phyloP scores from a whole-genome alignment of 2,113 vertebrate species.

The Thomomys bottae region DNA sequence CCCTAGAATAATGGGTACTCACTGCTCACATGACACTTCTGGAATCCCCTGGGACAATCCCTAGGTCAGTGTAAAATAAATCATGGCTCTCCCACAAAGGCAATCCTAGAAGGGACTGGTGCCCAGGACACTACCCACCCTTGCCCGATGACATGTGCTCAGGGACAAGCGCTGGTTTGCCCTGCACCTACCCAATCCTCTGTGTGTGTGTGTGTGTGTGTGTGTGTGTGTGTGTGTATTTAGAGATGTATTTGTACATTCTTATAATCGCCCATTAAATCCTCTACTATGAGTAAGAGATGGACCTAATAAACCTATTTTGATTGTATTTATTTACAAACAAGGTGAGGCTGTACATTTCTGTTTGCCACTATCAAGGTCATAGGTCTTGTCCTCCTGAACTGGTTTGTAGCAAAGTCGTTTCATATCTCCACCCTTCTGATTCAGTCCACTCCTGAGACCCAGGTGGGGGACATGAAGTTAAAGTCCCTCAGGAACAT shows the following conservation, averaged over 20 bases:
- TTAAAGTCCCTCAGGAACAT: background rate
- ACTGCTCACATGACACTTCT: conserved; percentile 83
- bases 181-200: conserved; percentile 67
- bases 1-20: conserved; percentile 82
- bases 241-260: background rate
- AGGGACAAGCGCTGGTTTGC: conserved; percentile 51
- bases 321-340: background rate
- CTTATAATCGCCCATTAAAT: background rate
- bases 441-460: background rate
- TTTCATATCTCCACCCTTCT: background rate
- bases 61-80: conserved; percentile 84
- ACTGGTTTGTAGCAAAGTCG: background rate
- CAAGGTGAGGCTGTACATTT: background rate
- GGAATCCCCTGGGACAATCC: conserved; percentile 85
- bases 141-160: conserved; percentile 46
- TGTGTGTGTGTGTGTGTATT: too few relatives aligned
- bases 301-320: background rate
- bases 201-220: too few relatives aligned
- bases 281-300: background rate
- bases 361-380: background rate
- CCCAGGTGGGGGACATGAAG: rapidly evolving
- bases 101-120: conserved; percentile 71
- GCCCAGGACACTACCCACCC: conserved; percentile 76
- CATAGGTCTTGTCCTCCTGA: background rate
- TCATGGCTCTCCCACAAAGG: conserved; percentile 78